Conservation (phyloP, 2,113 vertebrate species). For the Laticauda laticaudata region DNA sequence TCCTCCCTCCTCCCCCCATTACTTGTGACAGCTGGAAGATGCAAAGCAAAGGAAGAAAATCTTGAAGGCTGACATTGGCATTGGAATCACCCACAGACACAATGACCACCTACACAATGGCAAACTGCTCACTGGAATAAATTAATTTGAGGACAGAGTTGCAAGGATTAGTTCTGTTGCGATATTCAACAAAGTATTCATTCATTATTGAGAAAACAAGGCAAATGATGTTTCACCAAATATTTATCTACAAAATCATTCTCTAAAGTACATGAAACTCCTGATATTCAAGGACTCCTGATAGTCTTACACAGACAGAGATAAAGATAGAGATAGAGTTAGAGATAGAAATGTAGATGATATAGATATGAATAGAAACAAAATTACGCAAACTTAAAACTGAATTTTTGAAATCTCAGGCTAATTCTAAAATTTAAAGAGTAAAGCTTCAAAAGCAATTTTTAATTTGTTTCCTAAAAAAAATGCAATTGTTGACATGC, state of each 20-base stretch:
- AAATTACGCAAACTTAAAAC: neutral
- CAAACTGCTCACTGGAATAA: neutral
- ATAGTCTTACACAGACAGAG: no score
- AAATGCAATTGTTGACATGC: neutral
- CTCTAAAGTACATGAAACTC: neutral
- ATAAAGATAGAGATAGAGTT: no score
- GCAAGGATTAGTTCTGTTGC: neutral
- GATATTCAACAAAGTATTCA: neutral
- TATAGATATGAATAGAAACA: neutral
- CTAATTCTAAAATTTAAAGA: neutral
- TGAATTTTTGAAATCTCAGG: neutral
- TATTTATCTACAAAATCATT: neutral
- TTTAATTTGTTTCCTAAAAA: neutral
- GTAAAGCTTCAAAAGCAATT: neutral
- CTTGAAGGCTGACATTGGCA: no score
- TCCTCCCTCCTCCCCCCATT: no score
- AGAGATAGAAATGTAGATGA: no score
- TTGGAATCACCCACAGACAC: no score
- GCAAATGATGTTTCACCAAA: no score
- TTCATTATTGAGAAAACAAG: neutral
- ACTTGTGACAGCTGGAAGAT: no score
- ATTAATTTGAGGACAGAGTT: neutral
- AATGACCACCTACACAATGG: neutral
- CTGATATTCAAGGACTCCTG: neutral
- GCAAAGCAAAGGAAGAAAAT: no score